Percentiles rank a stretch among this genome's conserved stretches.
Conservation (phyloP, 2,113 vertebrate species). For the Boulengeromyrus knoepffleri region DNA sequence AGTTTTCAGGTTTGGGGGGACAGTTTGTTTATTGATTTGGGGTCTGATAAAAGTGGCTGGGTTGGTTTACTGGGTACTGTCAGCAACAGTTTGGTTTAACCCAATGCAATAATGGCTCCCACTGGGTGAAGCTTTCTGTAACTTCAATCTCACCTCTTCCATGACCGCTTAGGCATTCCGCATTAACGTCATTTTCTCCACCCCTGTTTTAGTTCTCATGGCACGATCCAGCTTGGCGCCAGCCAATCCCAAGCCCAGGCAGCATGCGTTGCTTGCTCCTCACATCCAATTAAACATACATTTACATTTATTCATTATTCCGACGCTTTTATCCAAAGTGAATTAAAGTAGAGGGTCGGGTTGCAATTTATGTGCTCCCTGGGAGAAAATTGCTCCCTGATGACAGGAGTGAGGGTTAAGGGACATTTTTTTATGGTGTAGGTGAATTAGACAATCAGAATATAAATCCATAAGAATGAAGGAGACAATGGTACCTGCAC, state of each 20-base stretch:
- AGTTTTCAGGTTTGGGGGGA: neutral
- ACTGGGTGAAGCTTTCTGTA: neutral
- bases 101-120: neutral
- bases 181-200: neutral
- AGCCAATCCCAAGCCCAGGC: neutral
- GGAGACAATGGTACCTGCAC: neutral
- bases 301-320: neutral
- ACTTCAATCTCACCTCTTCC: neutral
- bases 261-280: neutral
- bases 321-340: neutral
- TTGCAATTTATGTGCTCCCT: neutral
- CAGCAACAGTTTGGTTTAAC: neutral
- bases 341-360: neutral
- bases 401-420: neutral
- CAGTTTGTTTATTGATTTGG: neutral
- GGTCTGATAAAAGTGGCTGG: neutral
- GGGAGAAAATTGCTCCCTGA: neutral
- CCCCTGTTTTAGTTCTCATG: neutral
- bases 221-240: neutral
- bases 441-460: neutral
- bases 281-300: neutral
- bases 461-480: neutral
- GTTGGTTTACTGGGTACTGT: neutral
- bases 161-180: neutral
- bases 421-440: neutral